Evolutionary conservation across 2,888 invertebrate species (phyloP), one percentile per base, ranked within the genome.

Genomic region (Brachyptera putata): DNA sequence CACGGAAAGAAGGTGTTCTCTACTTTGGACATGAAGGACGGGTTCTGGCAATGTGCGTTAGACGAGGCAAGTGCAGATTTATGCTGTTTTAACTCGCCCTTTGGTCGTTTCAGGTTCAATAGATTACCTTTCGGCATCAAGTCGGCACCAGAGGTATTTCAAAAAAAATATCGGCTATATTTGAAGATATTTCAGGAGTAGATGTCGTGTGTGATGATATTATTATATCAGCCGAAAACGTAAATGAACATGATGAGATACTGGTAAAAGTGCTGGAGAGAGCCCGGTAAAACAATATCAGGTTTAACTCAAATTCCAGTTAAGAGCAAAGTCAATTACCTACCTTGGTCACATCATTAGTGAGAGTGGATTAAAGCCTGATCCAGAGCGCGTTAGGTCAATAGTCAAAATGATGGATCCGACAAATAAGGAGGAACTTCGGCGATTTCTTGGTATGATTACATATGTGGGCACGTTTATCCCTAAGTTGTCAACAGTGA

Each of bases 81-180:
- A 11, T 62, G 63, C 41, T 50, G 46, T 2, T 55, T 64, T 39
- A 36, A 57, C 26, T 61, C 60, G 1, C 59, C 61, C 13, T 58
- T 39, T 14, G 61, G 64, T n/a, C 13, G 64, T 21, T 64, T 37
- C 41, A 14, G 14, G 3, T 64, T 36, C 39, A 34, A 37, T n/a
- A 21, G 64, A 11, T 39, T 63, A 41, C 60, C 64, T 4, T 64
- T 56, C 37, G 64, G 64, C 1, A 36, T 63, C 2, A 58, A 56
- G 13, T 30, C 39, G 16, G 34, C 56, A 4, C 58, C 63, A 21
- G 63, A 64, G 53, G 61, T 64, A 1, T 64, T 64, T 37, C 60
- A 57, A 11, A 14, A 49, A 58, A 60, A 55, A 55, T 48, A 21
- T 36, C 41, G 3, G 53, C 56, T 34, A 59, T 56, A 13, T 62